Base-by-base conservation (phyloP, 2,113 vertebrate species). In the Elaphurus davidianus region DNA sequence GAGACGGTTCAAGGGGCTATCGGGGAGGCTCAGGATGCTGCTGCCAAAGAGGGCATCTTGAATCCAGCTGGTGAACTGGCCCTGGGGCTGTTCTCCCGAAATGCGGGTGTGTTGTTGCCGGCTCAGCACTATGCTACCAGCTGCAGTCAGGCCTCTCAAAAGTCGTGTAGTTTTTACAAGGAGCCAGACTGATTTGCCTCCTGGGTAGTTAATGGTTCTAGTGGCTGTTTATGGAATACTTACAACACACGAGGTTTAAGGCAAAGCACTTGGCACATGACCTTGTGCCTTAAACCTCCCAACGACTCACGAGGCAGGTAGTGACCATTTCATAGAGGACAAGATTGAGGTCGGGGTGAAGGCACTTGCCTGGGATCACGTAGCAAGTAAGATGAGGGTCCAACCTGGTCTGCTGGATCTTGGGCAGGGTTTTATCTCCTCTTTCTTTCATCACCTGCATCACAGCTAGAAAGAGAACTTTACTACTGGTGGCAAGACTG, bases 61-160 rank as follows among this genome's bases (percentile, higher is more conserved):
- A 33, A 78, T 64, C 15, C 54, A 13, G 54, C 60, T 47, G 23
- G 23, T 36, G 60, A 60, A 3, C 15, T 45, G 52, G 60, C 54
- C 59, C 28, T 1, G 3, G 30, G 54, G 60, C 43, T 14, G 7
- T 91, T 71, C 82, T 21, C 28, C 7, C 2, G 28, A 96, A 62
- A 36, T 25, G 25, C 33, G 0, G 6, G 2, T 5, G 3, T 19
- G 21, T 8, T 57, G 3, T 8, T 64, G 17, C 11, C 23, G 23
- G 17, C 21, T 78, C 10, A 7, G 36, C 5, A 8, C 21, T 30
- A 19, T 10, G 14, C 6, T 30, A 16, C 6, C 4, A 13, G 36
- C 33, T 14, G 4, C 33, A 0, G 57, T 30, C 25, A 21, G 25
- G 59, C 9, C 45, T 45, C 30, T 19, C 28, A 17, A 5, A 74